These are phyloP conservation scores for Aurelia aurita complex sp. Pacific DNA, from an alignment of 30 jellyfish, hydroid and myxozoan species.

Conservation along the genomic window DNA sequence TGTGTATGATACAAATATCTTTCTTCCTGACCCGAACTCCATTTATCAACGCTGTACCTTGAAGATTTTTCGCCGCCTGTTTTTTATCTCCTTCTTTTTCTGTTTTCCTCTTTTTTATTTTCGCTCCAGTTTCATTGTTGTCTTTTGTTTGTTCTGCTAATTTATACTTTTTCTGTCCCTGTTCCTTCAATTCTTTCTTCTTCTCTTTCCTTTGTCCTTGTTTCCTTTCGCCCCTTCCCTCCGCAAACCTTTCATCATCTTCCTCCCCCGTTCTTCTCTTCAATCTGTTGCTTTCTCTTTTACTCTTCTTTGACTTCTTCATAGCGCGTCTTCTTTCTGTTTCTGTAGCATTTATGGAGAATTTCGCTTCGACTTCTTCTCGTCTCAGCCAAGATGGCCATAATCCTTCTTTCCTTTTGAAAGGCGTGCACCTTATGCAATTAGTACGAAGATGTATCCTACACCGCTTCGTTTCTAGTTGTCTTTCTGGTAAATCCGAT, in stretches of 20 bases:
- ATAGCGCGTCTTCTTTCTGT: neutral
- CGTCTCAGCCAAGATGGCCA: constrained; percentile 57
- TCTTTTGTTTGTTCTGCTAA: too few relatives aligned
- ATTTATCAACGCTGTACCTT: too few relatives aligned
- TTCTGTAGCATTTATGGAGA: neutral
- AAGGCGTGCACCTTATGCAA: constrained; percentile 33
- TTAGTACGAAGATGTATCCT: constrained; percentile 29
- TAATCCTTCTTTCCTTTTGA: constrained; percentile 10
- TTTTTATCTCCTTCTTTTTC: too few relatives aligned
- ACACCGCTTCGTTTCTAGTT: constrained; percentile 25
- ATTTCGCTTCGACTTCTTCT: constrained; percentile 11
- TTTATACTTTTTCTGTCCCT: too few relatives aligned
- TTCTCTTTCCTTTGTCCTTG: too few relatives aligned
- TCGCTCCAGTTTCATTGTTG: too few relatives aligned
- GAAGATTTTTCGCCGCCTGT: too few relatives aligned
- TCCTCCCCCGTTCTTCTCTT: neutral
- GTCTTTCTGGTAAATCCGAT: neutral
- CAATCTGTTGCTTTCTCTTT: neutral
- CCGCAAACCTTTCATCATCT: neutral
- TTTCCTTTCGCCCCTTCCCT: neutral
- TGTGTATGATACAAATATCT: constrained; percentile 16
- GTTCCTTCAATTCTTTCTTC: too few relatives aligned
- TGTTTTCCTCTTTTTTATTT: too few relatives aligned
- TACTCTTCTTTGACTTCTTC: neutral
- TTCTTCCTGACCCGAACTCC: neutral